Base-by-base conservation (phyloP, 2,113 vertebrate genomes). In the Mustelus asterias region DNA sequence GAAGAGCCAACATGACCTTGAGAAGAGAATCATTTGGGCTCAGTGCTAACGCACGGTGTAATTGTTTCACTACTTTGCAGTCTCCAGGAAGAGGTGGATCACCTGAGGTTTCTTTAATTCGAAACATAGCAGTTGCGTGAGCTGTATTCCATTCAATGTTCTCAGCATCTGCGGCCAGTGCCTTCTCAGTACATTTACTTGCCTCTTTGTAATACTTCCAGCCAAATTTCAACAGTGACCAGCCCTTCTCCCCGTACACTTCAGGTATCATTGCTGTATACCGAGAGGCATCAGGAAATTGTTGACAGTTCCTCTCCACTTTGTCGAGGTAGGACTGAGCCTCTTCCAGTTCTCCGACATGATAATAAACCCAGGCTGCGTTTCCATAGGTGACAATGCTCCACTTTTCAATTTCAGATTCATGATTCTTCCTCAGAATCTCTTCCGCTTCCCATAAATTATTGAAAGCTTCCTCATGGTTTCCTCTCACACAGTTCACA, bases 71-170 rank as follows among this genome's bases (percentile, higher is more conserved):
- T 83, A 41, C 80, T 37, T 83, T 83, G 80, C 80, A 83, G 80
- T 83, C 14, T 41, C 41, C 14, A 83, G 37, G 44, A 5, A 97
- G 97, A 0, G 65, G 72, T 0, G 1, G 95, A n/a, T 96, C 88
- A 33, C 0, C 4, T 10, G 95, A 24, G 0, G 96, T 20, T 0
- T 89, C 26, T 70, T 98, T 97, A 95, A 97, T 93, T 13, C 97
- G 97, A 95, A 98, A 98, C 8, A 97, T 29, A 0, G 96, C 95
- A 44, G 97, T 97, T 20, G 98, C 98, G 95, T 98, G 98, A 69
- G 98, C 98, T 0, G 96, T 60, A 67, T 96, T 97, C 97, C 97
- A 98, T 90, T 98, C 98, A 0, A 97, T 97, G 65, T 98, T 97
- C 18, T 98, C n/a, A 0, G 98, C 97, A 33, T 97, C 96, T 18